Conservation (phyloP, 2,888 invertebrate species). For the Fabriciana adippe region DNA sequence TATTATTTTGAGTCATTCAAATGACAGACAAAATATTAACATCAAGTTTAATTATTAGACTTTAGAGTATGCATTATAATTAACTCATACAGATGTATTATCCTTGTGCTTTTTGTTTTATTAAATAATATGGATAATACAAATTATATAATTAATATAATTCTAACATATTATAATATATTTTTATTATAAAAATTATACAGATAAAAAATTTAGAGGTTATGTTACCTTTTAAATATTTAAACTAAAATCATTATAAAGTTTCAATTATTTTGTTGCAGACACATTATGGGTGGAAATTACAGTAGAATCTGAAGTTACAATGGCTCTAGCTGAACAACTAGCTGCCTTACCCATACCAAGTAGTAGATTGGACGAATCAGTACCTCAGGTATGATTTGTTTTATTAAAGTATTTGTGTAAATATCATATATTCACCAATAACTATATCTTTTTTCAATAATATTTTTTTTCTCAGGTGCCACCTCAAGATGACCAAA, state of each 20-base stretch:
- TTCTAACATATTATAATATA: too few relatives aligned
- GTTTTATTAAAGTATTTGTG: neutral
- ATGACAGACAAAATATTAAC: too few relatives aligned
- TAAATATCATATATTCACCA: neutral
- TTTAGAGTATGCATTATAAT: too few relatives aligned
- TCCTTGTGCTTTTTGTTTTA: too few relatives aligned
- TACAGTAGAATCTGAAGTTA: constrained; percentile 90
- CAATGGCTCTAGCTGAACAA: constrained; percentile 91
- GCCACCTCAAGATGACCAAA: constrained; percentile 74
- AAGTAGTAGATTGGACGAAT: constrained; percentile 68
- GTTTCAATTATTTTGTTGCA: constrained; percentile 14
- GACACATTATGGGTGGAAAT: constrained; percentile 83
- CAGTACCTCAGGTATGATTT: constrained; percentile 56
- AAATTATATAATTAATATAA: too few relatives aligned
- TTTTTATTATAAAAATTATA: too few relatives aligned
- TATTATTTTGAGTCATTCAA: too few relatives aligned
- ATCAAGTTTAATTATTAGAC: too few relatives aligned
- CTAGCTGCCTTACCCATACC: constrained; percentile 79
- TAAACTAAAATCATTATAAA: neutral
- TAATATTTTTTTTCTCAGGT: constrained; percentile 57
- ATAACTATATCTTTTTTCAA: neutral
- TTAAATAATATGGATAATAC: too few relatives aligned
- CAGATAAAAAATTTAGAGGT: neutral
- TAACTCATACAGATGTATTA: too few relatives aligned
- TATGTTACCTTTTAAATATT: neutral